A percentile compares a stretch with the other conserved stretches of the same genome.
phyloP scores from a whole-genome alignment of 2,113 vertebrate genomes.

The Morone chrysops region DNA sequence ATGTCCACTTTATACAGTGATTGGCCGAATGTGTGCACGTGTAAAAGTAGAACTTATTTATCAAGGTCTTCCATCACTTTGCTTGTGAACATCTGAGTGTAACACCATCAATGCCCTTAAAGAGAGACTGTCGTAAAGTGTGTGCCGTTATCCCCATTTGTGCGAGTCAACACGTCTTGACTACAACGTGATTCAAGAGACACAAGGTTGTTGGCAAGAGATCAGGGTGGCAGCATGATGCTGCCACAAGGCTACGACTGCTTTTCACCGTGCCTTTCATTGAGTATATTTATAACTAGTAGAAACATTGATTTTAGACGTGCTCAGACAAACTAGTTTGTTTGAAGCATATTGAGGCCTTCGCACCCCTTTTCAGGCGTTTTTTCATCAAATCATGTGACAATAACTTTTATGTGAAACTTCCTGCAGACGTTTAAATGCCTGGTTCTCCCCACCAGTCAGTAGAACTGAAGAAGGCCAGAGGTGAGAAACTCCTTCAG shows the following conservation, averaged over 20 bases:
- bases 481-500: slow-evolving; percentile 1
- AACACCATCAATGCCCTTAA: neutral
- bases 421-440: neutral
- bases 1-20: neutral
- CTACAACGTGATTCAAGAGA: neutral
- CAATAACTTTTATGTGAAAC: neutral
- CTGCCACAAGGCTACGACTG: neutral
- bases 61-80: neutral
- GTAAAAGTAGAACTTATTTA: neutral
- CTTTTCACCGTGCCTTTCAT: neutral
- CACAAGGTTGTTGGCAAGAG: neutral
- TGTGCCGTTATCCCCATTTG: neutral
- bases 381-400: neutral
- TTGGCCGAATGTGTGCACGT: neutral
- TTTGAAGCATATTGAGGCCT: slow-evolving; percentile 32
- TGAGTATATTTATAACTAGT: neutral
- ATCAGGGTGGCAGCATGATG: no score
- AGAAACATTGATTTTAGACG: slow-evolving; percentile 7
- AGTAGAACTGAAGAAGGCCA: slow-evolving; percentile 4
- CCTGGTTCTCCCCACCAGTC: neutral
- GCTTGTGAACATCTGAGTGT: neutral
- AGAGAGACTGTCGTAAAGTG: neutral
- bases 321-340: neutral
- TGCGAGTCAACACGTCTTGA: neutral
- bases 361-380: slow-evolving; percentile 6